A percentile compares a stretch with the other conserved stretches of the same genome.
Evolutionary conservation across 2,113 vertebrate genomes (phyloP).

Genomic region (Cettia cetti): DNA sequence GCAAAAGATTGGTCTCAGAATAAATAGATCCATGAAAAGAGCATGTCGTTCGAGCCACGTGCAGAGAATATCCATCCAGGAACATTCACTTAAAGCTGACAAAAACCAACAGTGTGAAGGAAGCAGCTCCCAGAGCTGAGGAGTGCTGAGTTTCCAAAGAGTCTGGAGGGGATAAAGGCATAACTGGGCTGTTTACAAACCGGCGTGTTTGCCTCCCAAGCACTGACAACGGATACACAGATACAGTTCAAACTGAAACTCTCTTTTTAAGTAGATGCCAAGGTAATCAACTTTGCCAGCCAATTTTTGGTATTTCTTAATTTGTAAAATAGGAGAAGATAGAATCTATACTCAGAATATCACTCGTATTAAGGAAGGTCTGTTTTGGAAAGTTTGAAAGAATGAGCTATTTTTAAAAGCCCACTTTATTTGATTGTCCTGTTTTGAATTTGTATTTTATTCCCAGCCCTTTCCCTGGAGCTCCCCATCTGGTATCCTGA

Average conservation of each 20-base stretch:
- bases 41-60: background rate
- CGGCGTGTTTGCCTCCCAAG: background rate
- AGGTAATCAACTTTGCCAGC: slow-evolving; percentile 25
- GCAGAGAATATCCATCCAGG: background rate
- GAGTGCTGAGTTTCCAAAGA: background rate
- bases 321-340: slow-evolving; percentile 30
- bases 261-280: slow-evolving; percentile 32
- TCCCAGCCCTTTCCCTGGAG: background rate
- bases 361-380: background rate
- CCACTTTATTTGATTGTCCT: background rate
- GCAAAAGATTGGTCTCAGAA: background rate
- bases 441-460: background rate
- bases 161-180: background rate
- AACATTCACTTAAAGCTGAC: background rate
- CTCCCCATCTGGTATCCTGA: background rate
- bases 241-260: background rate
- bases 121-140: background rate
- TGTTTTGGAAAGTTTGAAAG: background rate
- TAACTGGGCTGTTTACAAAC: background rate
- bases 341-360: background rate
- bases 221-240: background rate
- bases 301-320: background rate
- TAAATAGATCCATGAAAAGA: background rate
- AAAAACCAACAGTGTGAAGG: background rate
- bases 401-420: slow-evolving; percentile 5